Evolutionary conservation across 2,113 vertebrate genomes (phyloP).

Genomic region (Neodontobutis hainanensis): DNA sequence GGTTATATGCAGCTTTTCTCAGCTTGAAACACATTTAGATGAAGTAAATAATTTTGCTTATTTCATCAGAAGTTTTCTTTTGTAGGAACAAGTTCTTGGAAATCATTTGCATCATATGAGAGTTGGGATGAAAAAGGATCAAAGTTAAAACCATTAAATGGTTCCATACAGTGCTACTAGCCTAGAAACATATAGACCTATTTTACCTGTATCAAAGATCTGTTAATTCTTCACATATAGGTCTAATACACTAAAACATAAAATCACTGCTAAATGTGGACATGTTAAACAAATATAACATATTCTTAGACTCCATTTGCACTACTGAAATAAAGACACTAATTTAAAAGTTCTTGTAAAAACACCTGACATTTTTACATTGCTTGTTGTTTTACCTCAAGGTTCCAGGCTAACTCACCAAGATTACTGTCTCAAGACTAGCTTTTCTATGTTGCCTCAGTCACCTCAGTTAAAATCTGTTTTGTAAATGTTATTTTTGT

Average conservation of each 20-base stretch:
- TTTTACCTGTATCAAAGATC: conserved; percentile 35
- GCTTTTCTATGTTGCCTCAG: conserved; percentile 75
- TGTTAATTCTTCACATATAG: conserved; percentile 50
- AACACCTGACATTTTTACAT: conserved; percentile 56
- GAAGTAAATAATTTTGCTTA: conserved; percentile 20
- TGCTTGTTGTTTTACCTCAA: conserved; percentile 71
- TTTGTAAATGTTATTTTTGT: conserved; percentile 81
- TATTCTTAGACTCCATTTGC: conserved; percentile 53
- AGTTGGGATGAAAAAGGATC: conserved; percentile 22
- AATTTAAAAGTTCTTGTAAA: conserved; percentile 56
- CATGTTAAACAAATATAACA: conserved; percentile 31
- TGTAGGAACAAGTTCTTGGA: conserved; percentile 19
- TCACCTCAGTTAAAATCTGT: conserved; percentile 79
- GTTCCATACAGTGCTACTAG: conserved; percentile 57
- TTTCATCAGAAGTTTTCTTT: conserved; percentile 50
- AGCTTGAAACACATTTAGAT: conserved; percentile 23
- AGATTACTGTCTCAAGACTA: conserved; percentile 71
- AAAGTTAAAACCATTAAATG: conserved; percentile 53
- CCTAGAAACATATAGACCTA: conserved; percentile 47
- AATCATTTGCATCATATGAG: conserved; percentile 40
- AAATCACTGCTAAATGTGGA: conserved; percentile 65
- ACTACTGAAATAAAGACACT: conserved; percentile 71
- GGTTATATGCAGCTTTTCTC: conserved; percentile 32
- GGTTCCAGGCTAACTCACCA: conserved; percentile 62
- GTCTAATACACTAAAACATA: conserved; percentile 54